Percentiles rank a stretch among this genome's conserved stretches.
These are phyloP conservation scores for Axinella damicornis DNA, from an alignment of 37 sponge, comb jelly and placozoan genomes.

Conservation along the genomic window DNA sequence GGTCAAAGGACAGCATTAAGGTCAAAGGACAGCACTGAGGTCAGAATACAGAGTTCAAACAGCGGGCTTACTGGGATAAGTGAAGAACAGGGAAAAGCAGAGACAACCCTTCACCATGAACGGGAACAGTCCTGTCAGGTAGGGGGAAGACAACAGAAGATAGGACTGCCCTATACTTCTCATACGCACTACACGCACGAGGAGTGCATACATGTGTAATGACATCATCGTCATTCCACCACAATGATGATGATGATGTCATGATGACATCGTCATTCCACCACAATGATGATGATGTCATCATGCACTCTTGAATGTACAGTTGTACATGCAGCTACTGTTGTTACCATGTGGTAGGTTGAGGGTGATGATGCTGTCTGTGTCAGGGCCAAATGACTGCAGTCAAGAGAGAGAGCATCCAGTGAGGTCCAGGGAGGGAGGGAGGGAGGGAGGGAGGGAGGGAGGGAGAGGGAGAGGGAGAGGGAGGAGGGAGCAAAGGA, in stretches of 20 bases:
- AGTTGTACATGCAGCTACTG: no score
- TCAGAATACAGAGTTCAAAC: not conserved
- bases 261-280: no score
- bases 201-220: no score
- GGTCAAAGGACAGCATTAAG: not conserved
- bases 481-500: not conserved
- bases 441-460: not conserved
- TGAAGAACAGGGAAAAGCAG: constrained; percentile 94
- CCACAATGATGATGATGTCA: no score
- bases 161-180: no score
- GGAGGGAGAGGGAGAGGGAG: not conserved
- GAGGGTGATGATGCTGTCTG: constrained; percentile 88
- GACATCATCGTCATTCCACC: no score
- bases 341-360: constrained; percentile 86
- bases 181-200: no score
- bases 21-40: no score
- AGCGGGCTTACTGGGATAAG: constrained; percentile 84
- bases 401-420: no score
- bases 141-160: no score
- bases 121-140: constrained; percentile 71
- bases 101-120: constrained; percentile 89
- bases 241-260: no score
- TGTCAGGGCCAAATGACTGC: constrained; percentile 86
- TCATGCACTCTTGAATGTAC: no score
- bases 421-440: not conserved